These are phyloP conservation scores for Pristionchus mayeri DNA, from an alignment of 2,888 invertebrate species.

Conservation along the genomic window DNA sequence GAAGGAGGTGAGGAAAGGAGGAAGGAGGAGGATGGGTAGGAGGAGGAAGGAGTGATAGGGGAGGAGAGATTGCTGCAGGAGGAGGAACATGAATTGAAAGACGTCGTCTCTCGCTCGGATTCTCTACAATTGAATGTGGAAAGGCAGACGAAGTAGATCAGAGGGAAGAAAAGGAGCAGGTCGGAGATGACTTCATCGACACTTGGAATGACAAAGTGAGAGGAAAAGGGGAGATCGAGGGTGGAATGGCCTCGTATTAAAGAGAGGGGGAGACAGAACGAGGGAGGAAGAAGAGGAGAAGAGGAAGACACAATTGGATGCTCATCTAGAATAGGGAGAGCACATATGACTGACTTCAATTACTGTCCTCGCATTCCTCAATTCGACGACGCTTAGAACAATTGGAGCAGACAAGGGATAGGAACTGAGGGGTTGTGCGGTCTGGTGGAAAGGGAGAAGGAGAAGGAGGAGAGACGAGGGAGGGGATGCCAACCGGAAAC, in stretches of 20 bases:
- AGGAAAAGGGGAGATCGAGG: constrained; percentile 10
- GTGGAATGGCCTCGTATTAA: constrained; percentile 20
- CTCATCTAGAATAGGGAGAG: background rate
- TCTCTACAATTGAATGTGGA: constrained; percentile 31
- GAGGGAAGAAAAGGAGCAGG: constrained; percentile 1
- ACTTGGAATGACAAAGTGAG: constrained; percentile 4
- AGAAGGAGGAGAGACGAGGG: constrained; percentile 3
- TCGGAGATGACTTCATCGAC: constrained; percentile 13
- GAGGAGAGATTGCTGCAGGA: constrained; percentile 35
- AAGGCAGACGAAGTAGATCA: background rate
- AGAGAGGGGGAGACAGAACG: background rate
- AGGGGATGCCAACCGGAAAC: constrained; percentile 40
- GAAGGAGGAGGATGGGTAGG: background rate
- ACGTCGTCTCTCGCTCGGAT: constrained; percentile 20
- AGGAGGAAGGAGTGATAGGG: background rate
- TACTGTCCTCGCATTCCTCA: constrained; percentile 17
- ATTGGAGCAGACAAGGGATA: constrained; percentile 13
- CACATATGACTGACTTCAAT: constrained; percentile 38
- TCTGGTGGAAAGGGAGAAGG: background rate
- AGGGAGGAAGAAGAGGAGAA: background rate
- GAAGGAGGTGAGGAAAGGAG: no score
- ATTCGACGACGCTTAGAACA: constrained; percentile 22
- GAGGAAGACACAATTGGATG: constrained; percentile 29
- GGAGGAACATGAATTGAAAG: constrained; percentile 39
- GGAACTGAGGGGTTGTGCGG: background rate